Evolutionary conservation across 2,797 vertebrate species (phyloP), one percentile per base, ranked within the genome.

Genomic region (Anguilla obscura): DNA sequence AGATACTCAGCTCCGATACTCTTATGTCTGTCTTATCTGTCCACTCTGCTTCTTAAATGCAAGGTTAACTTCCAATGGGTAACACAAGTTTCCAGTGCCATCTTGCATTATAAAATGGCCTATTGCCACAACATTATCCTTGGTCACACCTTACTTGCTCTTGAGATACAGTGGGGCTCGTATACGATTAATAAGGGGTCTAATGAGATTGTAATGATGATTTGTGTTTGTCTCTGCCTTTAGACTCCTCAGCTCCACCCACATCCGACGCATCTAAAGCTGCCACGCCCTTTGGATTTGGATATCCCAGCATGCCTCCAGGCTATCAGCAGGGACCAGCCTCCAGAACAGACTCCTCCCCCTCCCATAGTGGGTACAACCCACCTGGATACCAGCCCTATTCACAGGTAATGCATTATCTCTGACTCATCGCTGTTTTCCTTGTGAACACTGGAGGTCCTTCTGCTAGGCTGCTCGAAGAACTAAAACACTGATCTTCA

Each of bases 221-320:
- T 74, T 74, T 30, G 2, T 9, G 69, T 30, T 74, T 36, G 14
- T 12, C 80, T 30, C 40, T 36, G 76, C 18, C 36, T 85, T 48
- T 93, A 99, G 98, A 98, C 86, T 92, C 95, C 86, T 95, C 97
- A 69, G 95, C 96, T 93, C 93, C 96, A 0, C 91, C 96, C 83
- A 92, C 93, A 54, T 91, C 94, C 6, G 96, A 96, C 0, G 90
- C 95, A 83, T 88, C 95, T 88, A 97, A 96, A 91, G 90, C 94
- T 87, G 92, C 93, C 5, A 97, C 96, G 10, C 96, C 97, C 30
- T 98, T 98, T 88, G 95, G 96, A 91, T 98, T 97, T 88, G 96
- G 97, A 74, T 99, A 99, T 92, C 96, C 97, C 36, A 84, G 92
- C 88, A 95, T 98, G 92, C 98, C 97, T 89, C 96, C 97, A 4